phyloP scores from a whole-genome alignment of 2,797 vertebrate species.

The Adelosebastes latens region DNA sequence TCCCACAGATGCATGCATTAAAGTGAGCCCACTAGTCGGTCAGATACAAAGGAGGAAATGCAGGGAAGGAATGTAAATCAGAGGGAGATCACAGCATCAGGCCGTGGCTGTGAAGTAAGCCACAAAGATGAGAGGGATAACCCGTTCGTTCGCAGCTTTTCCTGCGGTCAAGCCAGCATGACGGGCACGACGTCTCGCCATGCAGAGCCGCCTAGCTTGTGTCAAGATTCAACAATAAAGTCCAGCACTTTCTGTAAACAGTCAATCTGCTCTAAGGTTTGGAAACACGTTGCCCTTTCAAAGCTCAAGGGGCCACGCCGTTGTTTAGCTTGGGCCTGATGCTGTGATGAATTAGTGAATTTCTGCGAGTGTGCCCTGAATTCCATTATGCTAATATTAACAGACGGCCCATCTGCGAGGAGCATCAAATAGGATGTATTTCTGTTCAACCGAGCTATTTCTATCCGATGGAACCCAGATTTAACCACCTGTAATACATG shows the following conservation, averaged over 20 bases:
- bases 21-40: constrained; percentile 7
- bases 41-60: constrained; percentile 41
- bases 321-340: constrained; percentile 67
- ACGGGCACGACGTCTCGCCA: constrained; percentile 14
- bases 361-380: constrained; percentile 70
- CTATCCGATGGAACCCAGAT: constrained; percentile 35
- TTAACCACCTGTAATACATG: constrained; percentile 63
- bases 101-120: constrained; percentile 16
- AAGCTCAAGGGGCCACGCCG: constrained; percentile 64
- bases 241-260: constrained; percentile 52
- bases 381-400: constrained; percentile 70
- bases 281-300: constrained; percentile 57
- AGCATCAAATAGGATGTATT: constrained; percentile 54
- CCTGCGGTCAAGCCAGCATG: constrained; percentile 33
- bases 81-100: constrained; percentile 28
- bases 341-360: constrained; percentile 76
- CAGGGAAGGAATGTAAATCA: constrained; percentile 33
- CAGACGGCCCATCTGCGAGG: constrained; percentile 57
- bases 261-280: constrained; percentile 64
- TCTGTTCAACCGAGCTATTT: constrained; percentile 49
- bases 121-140: constrained; percentile 42
- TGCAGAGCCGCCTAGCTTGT: constrained; percentile 19
- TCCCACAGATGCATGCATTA: constrained; percentile 12
- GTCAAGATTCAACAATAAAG: constrained; percentile 58
- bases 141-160: constrained; percentile 11